A percentile compares a stretch with the other conserved stretches of the same genome.
These are phyloP conservation scores for Melanchra persicariae DNA, from an alignment of 2,888 invertebrate genomes.

Conservation along the genomic window DNA sequence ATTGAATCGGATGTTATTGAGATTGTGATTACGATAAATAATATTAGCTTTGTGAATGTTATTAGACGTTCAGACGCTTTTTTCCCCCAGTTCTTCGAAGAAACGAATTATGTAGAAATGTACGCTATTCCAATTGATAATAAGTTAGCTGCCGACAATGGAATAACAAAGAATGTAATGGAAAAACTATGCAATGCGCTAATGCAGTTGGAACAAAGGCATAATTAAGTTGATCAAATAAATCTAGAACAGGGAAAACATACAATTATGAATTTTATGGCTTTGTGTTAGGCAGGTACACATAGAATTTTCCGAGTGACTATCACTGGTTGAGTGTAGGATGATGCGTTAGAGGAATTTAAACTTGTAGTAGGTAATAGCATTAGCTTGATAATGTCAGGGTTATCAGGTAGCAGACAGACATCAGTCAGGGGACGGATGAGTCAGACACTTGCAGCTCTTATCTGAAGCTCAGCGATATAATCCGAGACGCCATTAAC, in stretches of 20 bases:
- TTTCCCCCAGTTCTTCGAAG: constrained; percentile 45
- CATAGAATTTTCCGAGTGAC: constrained; percentile 34
- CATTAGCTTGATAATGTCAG: constrained; percentile 69
- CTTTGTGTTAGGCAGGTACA: constrained; percentile 44
- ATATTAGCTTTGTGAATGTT: constrained; percentile 68
- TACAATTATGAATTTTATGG: constrained; percentile 52
- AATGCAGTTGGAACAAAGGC: constrained; percentile 65
- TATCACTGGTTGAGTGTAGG: constrained; percentile 20
- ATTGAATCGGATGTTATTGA: constrained; percentile 79
- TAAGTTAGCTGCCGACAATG: constrained; percentile 58
- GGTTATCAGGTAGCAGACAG: constrained; percentile 83
- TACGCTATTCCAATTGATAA: constrained; percentile 54
- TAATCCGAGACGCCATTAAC: constrained; percentile 89
- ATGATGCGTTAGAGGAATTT: constrained; percentile 60
- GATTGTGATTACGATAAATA: constrained; percentile 71
- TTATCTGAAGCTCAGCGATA: constrained; percentile 81
- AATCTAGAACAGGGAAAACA: constrained; percentile 37
- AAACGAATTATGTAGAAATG: constrained; percentile 61
- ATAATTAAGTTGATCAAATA: constrained; percentile 64
- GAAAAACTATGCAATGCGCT: constrained; percentile 56
- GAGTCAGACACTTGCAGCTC: constrained; percentile 80
- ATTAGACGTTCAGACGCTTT: constrained; percentile 54
- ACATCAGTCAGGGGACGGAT: constrained; percentile 81
- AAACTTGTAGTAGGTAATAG: constrained; percentile 66
- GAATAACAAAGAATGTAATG: constrained; percentile 49